Conservation (phyloP, 2,888 invertebrate genomes). For the Glomeris marginata region DNA sequence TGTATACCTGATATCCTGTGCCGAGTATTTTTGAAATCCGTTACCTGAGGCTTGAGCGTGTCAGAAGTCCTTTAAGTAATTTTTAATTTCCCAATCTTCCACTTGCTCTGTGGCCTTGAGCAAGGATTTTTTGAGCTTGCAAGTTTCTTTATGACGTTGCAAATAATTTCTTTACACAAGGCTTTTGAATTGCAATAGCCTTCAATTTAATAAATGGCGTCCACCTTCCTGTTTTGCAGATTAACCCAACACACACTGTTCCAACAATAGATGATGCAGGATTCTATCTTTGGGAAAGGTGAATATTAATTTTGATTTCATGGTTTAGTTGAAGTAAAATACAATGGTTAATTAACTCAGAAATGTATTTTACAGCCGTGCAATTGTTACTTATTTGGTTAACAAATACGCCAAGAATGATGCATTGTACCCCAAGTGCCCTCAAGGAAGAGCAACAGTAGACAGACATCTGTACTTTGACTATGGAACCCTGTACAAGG, state of each 20-base stretch:
- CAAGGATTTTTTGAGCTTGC: no score
- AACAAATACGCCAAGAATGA: constrained; percentile 23
- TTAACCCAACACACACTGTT: constrained; percentile 30
- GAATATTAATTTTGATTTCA: neutral
- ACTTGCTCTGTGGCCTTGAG: no score
- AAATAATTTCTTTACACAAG: no score
- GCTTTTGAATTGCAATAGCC: no score
- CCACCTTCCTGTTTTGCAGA: constrained; percentile 21
- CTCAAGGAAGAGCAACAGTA: constrained; percentile 23
- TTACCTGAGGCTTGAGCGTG: no score
- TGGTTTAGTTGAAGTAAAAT: neutral
- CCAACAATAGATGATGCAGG: constrained; percentile 42
- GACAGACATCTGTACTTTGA: constrained; percentile 25
- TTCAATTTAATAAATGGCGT: no score
- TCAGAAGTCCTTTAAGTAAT: no score
- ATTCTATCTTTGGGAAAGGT: constrained; percentile 35
- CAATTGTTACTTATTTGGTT: constrained; percentile 24
- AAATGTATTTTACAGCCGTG: constrained; percentile 25
- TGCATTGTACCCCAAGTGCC: constrained; percentile 23
- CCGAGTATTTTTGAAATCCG: no score
- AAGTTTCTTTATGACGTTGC: no score
- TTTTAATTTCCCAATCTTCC: no score
- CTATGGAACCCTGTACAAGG: no score
- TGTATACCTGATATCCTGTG: no score
- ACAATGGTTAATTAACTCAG: neutral